Percentiles rank a stretch among this genome's conserved stretches.
Evolutionary conservation across 1,140 invertebrate genomes (phyloP).

Genomic region (Caenorhabditis latens): DNA sequence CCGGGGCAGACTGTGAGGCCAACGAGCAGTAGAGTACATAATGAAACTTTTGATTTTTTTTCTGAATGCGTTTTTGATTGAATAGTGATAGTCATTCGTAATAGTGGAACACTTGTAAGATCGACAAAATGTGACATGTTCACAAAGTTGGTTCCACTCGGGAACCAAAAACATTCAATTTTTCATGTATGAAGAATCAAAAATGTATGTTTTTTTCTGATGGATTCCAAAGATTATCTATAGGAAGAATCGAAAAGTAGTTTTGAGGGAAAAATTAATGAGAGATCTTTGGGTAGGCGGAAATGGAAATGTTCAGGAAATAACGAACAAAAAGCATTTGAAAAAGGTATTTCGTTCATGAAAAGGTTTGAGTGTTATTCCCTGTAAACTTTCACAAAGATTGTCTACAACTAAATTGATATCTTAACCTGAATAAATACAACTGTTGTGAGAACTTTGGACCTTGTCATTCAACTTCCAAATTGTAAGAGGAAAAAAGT

Average conservation of each 20-base stretch:
- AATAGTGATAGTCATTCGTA: neutral
- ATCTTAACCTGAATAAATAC: too few relatives aligned
- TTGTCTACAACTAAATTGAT: too few relatives aligned
- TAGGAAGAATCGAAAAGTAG: conserved; percentile 1
- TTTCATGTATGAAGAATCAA: conserved; percentile 36
- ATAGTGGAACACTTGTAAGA: neutral
- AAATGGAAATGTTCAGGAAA: too few relatives aligned
- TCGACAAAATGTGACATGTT: conserved; percentile 2
- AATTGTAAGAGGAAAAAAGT: too few relatives aligned
- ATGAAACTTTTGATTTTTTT: too few relatives aligned
- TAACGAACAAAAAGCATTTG: too few relatives aligned
- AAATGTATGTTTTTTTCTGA: conserved; percentile 37
- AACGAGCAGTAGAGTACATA: neutral
- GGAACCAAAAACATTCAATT: conserved; percentile 28
- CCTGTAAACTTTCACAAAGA: too few relatives aligned
- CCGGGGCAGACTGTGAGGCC: neutral
- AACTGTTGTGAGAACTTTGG: too few relatives aligned
- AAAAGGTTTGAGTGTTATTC: too few relatives aligned
- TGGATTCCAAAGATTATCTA: conserved; percentile 22
- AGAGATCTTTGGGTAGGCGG: neutral
- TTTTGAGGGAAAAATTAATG: neutral
- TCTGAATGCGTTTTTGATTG: conserved; percentile 23
- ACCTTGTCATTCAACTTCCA: too few relatives aligned
- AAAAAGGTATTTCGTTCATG: too few relatives aligned
- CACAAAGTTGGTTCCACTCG: conserved; percentile 1